Evolutionary conservation across 2,888 invertebrate species (phyloP), one percentile per base, ranked within the genome.

Genomic region (Sipunculus nudus): DNA sequence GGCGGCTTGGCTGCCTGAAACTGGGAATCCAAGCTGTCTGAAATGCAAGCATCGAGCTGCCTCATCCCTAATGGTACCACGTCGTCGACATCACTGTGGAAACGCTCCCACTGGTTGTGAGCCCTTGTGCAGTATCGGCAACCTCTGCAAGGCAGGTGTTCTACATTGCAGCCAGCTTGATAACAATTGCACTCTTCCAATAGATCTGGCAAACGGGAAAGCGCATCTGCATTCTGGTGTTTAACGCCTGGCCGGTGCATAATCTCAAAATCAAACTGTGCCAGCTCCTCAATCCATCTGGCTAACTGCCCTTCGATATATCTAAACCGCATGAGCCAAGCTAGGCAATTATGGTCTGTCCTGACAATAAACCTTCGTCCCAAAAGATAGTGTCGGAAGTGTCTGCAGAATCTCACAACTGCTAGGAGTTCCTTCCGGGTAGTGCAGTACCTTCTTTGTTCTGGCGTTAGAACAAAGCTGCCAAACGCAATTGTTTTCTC

Each of bases 171-270:
- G 16, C 48, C 48, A 16, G 38, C 52, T 10, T 23, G 10, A 25
- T 52, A 39, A 13, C 28, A 23, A 13, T 38, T 26, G 25, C 48
- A 48, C 10, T 28, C 19, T 10, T 16, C 8, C 3, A 10, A 16
- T 5, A 16, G 8, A 29, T 8, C 16, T 4, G 48, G 31, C 4
- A 48, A 31, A 6, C 48, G 5, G 19, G 48, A 48, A n/a, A 48
- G 26, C 6, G 29, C 29, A 29, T 48, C 48, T 5, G 32, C 48
- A 48, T 48, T 48, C n/a, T n/a, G n/a, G 19, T 48, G 31, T 48
- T 29, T 26, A 3, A 6, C 32, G 32, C 32, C 48, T 8, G 32
- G 48, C n/a, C 32, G 29, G 19, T 48, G 48, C 16, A 28, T 19
- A n/a, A 48, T n/a, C n/a, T n/a, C n/a, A n/a, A n/a, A n/a, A 19